Evolutionary conservation across 2,797 vertebrate species (phyloP).

Genomic region (Ceyx erithaca): DNA sequence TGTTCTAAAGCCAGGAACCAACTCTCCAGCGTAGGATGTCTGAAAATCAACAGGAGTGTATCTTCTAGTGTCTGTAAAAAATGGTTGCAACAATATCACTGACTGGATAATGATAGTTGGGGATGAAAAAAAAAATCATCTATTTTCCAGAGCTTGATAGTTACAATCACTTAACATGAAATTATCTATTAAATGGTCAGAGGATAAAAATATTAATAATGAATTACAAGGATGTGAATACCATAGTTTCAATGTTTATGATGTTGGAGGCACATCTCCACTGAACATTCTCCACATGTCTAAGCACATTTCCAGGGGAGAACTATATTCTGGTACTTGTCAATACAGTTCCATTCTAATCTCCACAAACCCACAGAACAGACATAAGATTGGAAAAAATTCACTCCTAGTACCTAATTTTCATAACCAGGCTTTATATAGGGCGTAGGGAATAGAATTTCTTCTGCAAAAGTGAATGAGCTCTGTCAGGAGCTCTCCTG

Average conservation of each 20-base stretch:
- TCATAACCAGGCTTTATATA: background rate
- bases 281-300: background rate
- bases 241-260: background rate
- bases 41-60: too few relatives aligned
- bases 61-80: too few relatives aligned
- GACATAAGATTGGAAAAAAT: background rate
- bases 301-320: background rate
- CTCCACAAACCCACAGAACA: background rate
- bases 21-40: too few relatives aligned
- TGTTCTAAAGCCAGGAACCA: too few relatives aligned
- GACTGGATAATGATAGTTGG: background rate
- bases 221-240: background rate
- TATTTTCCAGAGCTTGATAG: background rate
- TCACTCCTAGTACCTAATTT: background rate
- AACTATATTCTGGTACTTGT: background rate
- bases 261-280: background rate
- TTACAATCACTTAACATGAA: background rate
- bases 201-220: background rate
- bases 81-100: too few relatives aligned
- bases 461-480: background rate
- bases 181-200: background rate
- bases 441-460: background rate
- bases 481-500: background rate
- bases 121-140: background rate
- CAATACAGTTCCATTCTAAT: background rate